Evolutionary conservation across 2,888 invertebrate species (phyloP).

Genomic region (Diarsia rubi): DNA sequence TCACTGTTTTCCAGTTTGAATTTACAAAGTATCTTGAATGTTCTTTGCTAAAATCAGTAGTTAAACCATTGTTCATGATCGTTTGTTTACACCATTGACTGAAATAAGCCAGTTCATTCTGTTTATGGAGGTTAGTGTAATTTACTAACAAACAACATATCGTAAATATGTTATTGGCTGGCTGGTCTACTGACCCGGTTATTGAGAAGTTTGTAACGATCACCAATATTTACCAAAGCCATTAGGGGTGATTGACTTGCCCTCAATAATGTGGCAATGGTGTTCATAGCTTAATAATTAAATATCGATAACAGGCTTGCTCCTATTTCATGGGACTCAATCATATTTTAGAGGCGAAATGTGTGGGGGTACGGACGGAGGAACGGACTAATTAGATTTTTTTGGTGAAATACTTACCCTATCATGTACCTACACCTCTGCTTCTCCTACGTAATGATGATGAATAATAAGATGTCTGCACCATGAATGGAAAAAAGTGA

Average conservation of each 20-base stretch:
- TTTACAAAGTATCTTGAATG: not conserved
- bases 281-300: not conserved
- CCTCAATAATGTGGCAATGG: conserved; percentile 19
- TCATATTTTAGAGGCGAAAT: not conserved
- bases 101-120: conserved; percentile 37
- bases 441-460: not conserved
- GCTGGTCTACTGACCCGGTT: conserved; percentile 37
- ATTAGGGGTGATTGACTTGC: conserved; percentile 39
- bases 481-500: not conserved
- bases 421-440: not conserved
- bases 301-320: not conserved
- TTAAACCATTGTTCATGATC: not conserved
- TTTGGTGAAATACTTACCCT: no score
- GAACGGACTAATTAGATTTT: no score
- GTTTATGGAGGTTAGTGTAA: conserved; percentile 30
- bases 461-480: not conserved
- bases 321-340: not conserved
- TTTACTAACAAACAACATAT: conserved; percentile 10
- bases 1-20: conserved; percentile 1
- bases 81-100: conserved; percentile 29
- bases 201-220: conserved; percentile 16
- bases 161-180: conserved; percentile 17
- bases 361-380: no score
- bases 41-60: not conserved
- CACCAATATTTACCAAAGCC: conserved; percentile 38